Evolutionary conservation across 1,140 invertebrate species (phyloP), one percentile per base, ranked within the genome.

Genomic region (Pemphigus obesinymphae): DNA sequence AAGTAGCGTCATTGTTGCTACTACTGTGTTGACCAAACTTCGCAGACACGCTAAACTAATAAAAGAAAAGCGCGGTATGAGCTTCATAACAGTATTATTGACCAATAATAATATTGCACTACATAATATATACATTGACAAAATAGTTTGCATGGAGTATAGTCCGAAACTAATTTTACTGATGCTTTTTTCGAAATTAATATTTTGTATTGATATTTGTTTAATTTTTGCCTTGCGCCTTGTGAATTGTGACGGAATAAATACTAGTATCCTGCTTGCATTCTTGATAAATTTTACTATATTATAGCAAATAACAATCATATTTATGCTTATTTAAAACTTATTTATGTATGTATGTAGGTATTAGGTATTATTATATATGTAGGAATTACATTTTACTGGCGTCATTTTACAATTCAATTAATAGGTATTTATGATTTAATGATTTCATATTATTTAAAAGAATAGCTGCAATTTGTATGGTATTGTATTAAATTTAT

Each of bases 21-120:
- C 76, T 20, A 80, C 37, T 61, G 76, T 80, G 76, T 80, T 80
- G 76, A 80, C 76, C 76, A 80, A 80, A 80, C 76, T 80, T 45
- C 76, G 76, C 76, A 80, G 76, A 80, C 76, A 80, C 53, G 76
- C 76, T 80, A 80, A 80, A 80, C 76, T 80, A 43, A 80, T 80
- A 29, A 80, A 80, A 80, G 76, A 80, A 63, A 80, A 80, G 76
- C 76, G 76, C 53, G 76, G 76, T 80, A 80, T 80, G 76, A 80
- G 53, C 50, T 61, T 78, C 31, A 73, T 17, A 80, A 80, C 53
- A 63, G 55, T 80, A 37, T 80, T 80, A 80, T 55, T 61, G 76
- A 61, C 55, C 76, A 61, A 80, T 80, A 80, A 80, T 80, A 80
- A 43, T 78, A 61, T 80, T 80, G 76, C 76, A 80, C 76, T 80